Conservation (phyloP, 2,797 vertebrate genomes). For the Buceros bicornis region DNA sequence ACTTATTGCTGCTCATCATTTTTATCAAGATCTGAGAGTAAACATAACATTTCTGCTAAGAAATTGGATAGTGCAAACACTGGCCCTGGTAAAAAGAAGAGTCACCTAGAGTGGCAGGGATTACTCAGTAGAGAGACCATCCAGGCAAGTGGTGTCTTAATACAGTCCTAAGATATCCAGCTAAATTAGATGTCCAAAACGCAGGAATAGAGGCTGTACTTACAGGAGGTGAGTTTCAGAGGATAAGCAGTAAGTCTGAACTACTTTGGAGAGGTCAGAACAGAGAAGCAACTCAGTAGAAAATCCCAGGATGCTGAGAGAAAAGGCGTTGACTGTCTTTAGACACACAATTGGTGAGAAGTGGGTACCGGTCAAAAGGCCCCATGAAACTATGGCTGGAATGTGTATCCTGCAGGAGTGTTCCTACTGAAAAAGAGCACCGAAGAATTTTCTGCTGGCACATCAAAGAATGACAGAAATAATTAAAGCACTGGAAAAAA, state of each 20-base stretch:
- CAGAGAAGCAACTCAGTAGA: not conserved
- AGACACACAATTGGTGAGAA: not conserved
- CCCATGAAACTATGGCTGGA: not conserved
- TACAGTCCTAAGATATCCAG: not conserved
- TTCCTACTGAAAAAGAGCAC: not conserved
- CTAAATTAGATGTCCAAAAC: not conserved
- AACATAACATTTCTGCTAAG: not conserved
- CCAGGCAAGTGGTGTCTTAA: not conserved
- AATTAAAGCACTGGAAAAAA: not conserved
- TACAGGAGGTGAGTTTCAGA: not conserved
- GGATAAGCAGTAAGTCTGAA: not conserved
- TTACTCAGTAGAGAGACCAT: not conserved
- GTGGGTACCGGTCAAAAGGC: not conserved
- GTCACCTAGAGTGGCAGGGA: not conserved
- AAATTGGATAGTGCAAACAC: not conserved
- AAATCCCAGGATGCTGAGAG: not conserved
- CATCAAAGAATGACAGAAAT: not conserved
- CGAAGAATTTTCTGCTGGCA: not conserved
- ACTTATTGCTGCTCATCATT: rapidly evolving
- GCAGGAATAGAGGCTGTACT: not conserved
- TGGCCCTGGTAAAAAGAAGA: not conserved
- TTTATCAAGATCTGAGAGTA: not conserved
- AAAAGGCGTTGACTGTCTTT: not conserved
- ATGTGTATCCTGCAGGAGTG: not conserved
- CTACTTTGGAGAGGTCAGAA: not conserved